Base-by-base conservation (phyloP, 2,797 vertebrate species). In the Alosa sapidissima region DNA sequence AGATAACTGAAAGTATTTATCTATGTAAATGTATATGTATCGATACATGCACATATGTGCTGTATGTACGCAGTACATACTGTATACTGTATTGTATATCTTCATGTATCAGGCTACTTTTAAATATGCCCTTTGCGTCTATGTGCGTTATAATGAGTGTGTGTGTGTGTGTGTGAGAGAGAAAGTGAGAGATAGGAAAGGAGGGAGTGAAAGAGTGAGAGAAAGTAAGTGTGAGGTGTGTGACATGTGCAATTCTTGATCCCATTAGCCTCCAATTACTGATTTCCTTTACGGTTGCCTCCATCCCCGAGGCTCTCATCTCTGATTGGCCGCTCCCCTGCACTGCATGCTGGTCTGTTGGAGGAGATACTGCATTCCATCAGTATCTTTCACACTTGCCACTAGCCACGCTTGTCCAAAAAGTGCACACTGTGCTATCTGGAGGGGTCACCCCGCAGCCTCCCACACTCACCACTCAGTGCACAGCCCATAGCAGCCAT, bases 401-500 rank as follows among this genome's bases (percentile, higher is more conserved):
- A 47, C 72, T 47, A 21, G 14, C 72, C 72, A 1, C 16, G 16
- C 41, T 78, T 41, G 6, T 21, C 41, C 72, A 47, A 78, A 47
- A 78, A 47, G 16, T 8, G 16, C 72, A 78, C 72, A 3, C 41
- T 19, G 41, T 19, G 19, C 72, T 45, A 45, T 78, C 72, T 47
- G 9, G 36, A 75, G 72, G 72, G 72, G 72, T 78, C 72, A 78
- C 72, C 19, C 13, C 36, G 11, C 36, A 75, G 36, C 41, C 36
- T 47, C 41, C 36, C 3, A 72, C 33, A 14, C 28, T 14, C 65
- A 33, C 49, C 14, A 16, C 28, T n/a, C 62, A 36, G 19, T 6
- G 19, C 55, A 7, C 41, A 47, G 72, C 14, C 28, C 65, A 78
- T 45, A 78, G 72, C 72, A n/a, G 68, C 87, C 81, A 85, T 84